Conservation (phyloP, 2,113 vertebrate species). For the Cynopterus brachyotis region DNA sequence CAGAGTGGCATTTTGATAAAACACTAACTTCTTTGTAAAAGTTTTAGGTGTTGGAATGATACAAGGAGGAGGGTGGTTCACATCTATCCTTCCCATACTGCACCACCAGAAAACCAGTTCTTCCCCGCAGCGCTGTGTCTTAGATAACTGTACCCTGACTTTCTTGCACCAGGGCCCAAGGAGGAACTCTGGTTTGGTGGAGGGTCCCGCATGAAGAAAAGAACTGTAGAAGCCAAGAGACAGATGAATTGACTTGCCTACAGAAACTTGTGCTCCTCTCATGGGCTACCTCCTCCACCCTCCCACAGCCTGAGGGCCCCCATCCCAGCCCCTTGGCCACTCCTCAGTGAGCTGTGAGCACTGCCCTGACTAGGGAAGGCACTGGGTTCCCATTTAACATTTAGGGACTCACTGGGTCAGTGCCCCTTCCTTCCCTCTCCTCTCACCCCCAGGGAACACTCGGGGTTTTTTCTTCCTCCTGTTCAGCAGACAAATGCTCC, state of each 20-base stretch:
- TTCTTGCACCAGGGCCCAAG: background rate
- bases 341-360: background rate
- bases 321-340: too few relatives aligned
- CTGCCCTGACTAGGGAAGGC: background rate
- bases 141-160: background rate
- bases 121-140: background rate
- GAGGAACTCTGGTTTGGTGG: background rate
- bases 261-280: background rate
- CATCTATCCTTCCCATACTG: background rate
- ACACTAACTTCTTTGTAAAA: background rate
- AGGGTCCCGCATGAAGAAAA: accelerated
- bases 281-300: background rate
- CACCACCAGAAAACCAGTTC: background rate
- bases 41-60: background rate
- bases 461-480: background rate
- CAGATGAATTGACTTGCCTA: background rate
- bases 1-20: background rate
- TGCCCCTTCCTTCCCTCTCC: background rate
- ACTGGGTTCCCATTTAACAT: background rate
- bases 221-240: background rate
- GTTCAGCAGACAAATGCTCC: slow-evolving; percentile 47
- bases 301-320: accelerated
- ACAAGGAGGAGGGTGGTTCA: background rate
- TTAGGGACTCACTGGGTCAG: background rate
- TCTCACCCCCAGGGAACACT: background rate